Conservation (phyloP, 2,888 invertebrate genomes). For the Acholoe squamosa region DNA sequence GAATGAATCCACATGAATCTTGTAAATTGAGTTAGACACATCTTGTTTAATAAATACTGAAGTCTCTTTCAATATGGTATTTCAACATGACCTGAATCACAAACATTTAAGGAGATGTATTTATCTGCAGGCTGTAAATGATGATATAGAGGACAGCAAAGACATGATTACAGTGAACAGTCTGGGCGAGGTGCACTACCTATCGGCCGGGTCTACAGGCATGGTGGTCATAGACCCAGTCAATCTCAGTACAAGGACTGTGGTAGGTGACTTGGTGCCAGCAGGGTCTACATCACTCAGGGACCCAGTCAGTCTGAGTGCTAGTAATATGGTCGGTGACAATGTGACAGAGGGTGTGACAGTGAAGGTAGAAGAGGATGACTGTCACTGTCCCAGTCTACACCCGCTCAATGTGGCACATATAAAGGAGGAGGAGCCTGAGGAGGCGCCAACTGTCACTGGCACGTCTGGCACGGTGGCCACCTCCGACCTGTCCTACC, state of each 20-base stretch:
- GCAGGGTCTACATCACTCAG: too few relatives aligned
- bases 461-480: background rate
- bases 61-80: too few relatives aligned
- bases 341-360: background rate
- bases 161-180: background rate
- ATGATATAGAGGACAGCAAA: background rate
- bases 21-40: too few relatives aligned
- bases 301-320: too few relatives aligned
- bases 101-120: too few relatives aligned
- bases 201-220: background rate
- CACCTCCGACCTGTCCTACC: conserved; percentile 12
- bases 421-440: background rate
- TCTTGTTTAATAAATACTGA: too few relatives aligned
- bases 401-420: background rate
- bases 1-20: too few relatives aligned
- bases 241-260: too few relatives aligned
- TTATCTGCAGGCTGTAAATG: background rate
- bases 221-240: too few relatives aligned
- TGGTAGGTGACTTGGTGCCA: background rate
- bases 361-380: background rate
- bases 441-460: background rate
- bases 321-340: background rate
- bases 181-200: conserved; percentile 10
- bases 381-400: background rate
- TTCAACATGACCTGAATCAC: too few relatives aligned